These are phyloP conservation scores for Orthosia gothica DNA, from an alignment of 2,888 invertebrate genomes.

Conservation along the genomic window DNA sequence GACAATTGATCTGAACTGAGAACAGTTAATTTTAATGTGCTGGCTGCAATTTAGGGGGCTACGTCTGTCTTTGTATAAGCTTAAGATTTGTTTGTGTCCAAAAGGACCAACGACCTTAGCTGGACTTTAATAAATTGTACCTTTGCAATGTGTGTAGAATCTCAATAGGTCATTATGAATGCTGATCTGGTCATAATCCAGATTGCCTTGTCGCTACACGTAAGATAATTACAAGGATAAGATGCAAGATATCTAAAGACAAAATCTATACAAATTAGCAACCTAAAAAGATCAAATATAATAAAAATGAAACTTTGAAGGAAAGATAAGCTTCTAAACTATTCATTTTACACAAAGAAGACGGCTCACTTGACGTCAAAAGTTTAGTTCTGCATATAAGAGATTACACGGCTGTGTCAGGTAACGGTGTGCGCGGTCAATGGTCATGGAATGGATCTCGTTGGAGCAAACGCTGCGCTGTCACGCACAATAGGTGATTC, in stretches of 20 bases:
- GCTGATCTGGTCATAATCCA: slow-evolving; percentile 15
- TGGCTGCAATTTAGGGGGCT: slow-evolving; percentile 36
- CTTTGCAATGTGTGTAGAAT: background rate
- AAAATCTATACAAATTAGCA: slow-evolving; percentile 26
- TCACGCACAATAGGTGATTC: slow-evolving; percentile 82
- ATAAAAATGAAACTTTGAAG: slow-evolving; percentile 9
- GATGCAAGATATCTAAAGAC: slow-evolving; percentile 15
- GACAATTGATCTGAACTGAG: slow-evolving; percentile 52
- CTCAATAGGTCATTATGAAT: slow-evolving; percentile 4
- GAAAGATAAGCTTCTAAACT: slow-evolving; percentile 24
- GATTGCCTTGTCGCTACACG: background rate
- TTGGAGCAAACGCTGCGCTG: slow-evolving; percentile 70
- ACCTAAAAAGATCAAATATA: background rate
- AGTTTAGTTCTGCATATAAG: slow-evolving; percentile 65
- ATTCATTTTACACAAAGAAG: slow-evolving; percentile 30
- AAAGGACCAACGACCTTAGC: slow-evolving; percentile 28
- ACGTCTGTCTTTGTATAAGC: slow-evolving; percentile 13
- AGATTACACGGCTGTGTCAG: slow-evolving; percentile 68
- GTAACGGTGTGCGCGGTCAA: slow-evolving; percentile 76
- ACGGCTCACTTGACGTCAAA: slow-evolving; percentile 37
- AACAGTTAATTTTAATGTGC: slow-evolving; percentile 48
- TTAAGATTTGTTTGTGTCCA: slow-evolving; percentile 22
- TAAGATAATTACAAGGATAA: slow-evolving; percentile 1
- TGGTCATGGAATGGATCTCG: slow-evolving; percentile 74
- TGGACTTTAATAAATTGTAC: background rate